phyloP scores from a whole-genome alignment of 1,140 invertebrate species.

The Tetragnatha versicolor region DNA sequence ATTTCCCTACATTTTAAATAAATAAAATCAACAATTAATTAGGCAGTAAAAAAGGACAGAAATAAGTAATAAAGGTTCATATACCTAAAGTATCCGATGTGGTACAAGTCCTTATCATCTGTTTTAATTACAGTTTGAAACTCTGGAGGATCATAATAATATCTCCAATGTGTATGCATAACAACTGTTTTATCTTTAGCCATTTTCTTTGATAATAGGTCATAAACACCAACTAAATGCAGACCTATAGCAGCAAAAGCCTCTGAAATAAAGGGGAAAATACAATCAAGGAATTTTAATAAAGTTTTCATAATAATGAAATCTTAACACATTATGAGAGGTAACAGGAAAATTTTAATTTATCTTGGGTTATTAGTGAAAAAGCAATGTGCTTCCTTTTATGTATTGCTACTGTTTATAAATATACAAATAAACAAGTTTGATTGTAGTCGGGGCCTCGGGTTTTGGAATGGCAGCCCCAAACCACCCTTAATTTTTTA shows the following conservation, averaged over 20 bases:
- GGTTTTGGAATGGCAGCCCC: too few relatives aligned
- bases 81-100: conserved; percentile 85
- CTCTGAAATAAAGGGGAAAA: conserved; percentile 63
- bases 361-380: too few relatives aligned
- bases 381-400: too few relatives aligned
- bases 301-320: too few relatives aligned
- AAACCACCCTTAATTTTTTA: too few relatives aligned
- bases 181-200: conserved; percentile 68
- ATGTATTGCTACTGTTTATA: too few relatives aligned
- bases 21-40: neutral
- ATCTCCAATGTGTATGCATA: conserved; percentile 81
- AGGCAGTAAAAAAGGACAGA: neutral
- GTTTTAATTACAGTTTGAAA: conserved; percentile 72
- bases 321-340: too few relatives aligned
- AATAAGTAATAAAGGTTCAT: neutral
- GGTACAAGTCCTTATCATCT: conserved; percentile 74
- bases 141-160: conserved; percentile 93
- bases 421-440: too few relatives aligned
- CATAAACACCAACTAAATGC: conserved; percentile 84
- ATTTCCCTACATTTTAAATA: neutral
- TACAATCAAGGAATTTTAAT: neutral
- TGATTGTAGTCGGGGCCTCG: too few relatives aligned
- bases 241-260: conserved; percentile 73
- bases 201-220: conserved; percentile 77
- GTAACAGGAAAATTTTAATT: too few relatives aligned